Percentiles rank a stretch among this genome's conserved stretches.
phyloP scores from a whole-genome alignment of 2,113 vertebrate species.

The Sigmodon hispidus region DNA sequence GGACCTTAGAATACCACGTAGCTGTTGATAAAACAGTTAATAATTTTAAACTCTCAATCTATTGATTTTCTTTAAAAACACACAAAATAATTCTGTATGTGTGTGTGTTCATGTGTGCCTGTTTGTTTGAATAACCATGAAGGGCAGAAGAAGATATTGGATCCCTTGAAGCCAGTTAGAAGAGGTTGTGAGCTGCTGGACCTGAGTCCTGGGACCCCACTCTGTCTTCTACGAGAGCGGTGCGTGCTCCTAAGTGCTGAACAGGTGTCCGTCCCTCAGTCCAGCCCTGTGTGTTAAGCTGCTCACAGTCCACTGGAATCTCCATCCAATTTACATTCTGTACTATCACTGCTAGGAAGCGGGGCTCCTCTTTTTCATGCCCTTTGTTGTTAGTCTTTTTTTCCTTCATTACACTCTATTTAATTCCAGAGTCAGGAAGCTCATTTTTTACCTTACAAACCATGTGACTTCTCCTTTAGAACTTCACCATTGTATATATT shows the following conservation, averaged over 20 bases:
- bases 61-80: neutral
- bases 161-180: neutral
- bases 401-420: neutral
- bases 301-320: neutral
- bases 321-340: neutral
- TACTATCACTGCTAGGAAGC: no score
- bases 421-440: neutral
- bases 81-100: no score
- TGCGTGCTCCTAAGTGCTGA: no score
- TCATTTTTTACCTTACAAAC: neutral
- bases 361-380: neutral
- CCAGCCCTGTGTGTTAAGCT: neutral
- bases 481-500: neutral
- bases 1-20: neutral
- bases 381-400: neutral
- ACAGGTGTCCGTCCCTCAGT: no score
- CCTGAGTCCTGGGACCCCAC: neutral
- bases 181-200: neutral
- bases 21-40: neutral
- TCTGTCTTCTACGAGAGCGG: neutral
- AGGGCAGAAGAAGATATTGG: neutral
- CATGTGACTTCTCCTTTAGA: neutral
- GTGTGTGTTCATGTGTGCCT: neutral
- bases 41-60: conserved; percentile 1
- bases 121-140: neutral